A percentile compares a stretch with the other conserved stretches of the same genome.
phyloP scores from a whole-genome alignment of 1,140 invertebrate species.

The Atta colombica region DNA sequence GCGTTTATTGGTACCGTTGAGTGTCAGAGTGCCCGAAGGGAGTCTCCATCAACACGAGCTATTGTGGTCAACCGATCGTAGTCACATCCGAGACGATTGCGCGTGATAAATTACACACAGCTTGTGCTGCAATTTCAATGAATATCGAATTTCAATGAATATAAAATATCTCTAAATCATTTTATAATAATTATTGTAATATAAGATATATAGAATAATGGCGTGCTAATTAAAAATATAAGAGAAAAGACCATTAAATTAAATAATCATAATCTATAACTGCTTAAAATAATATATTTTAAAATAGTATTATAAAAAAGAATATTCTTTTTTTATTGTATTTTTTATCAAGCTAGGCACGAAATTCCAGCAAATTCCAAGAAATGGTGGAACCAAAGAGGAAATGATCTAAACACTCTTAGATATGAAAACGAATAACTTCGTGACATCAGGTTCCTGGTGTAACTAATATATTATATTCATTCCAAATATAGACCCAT shows the following conservation, averaged over 20 bases:
- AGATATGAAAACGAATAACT: constrained; percentile 54
- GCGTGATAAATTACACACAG: constrained; percentile 39
- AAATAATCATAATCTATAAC: not conserved
- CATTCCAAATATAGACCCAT: constrained; percentile 61
- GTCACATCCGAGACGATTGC: constrained; percentile 33
- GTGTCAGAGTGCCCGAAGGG: constrained; percentile 42
- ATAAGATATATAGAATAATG: not conserved
- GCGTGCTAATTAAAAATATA: not conserved
- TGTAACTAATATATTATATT: constrained; percentile 72
- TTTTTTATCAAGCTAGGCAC: not conserved
- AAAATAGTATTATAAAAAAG: not conserved
- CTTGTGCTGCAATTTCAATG: constrained; percentile 8
- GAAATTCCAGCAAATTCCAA: not conserved
- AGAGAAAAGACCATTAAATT: not conserved
- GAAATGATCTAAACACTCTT: constrained; percentile 6
- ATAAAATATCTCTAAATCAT: not conserved
- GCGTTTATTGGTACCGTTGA: constrained; percentile 72
- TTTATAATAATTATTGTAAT: not conserved
- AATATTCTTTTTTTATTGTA: not conserved
- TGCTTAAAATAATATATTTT: not conserved
- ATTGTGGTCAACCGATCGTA: constrained; percentile 56
- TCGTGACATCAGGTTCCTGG: constrained; percentile 52
- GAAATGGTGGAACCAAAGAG: constrained; percentile 23
- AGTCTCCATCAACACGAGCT: constrained; percentile 3
- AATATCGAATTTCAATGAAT: not conserved